Base-by-base conservation (phyloP, 2,888 invertebrate species). In the Nymphalis urticae region DNA sequence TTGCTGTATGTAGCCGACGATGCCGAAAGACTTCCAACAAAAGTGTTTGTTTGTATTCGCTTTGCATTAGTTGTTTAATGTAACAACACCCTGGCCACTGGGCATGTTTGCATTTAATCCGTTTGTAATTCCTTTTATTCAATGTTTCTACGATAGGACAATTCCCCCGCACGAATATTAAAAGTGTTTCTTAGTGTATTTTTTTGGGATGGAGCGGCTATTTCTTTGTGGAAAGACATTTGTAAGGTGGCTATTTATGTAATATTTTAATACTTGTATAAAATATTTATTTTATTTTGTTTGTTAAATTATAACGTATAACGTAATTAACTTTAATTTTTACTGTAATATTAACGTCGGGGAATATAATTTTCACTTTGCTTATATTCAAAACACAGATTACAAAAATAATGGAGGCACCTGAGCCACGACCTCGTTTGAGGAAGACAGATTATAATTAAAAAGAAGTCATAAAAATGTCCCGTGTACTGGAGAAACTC, bases 21-120 rank as follows among this genome's bases (percentile, higher is more conserved):
- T 72, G 76, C 78, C 80, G 76, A 83, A 84, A 84, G 80, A 80
- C 80, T 74, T 32, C 73, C 77, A 47, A 88, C 91, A 90, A 90
- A 87, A 82, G 82, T 82, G 81, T 83, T 58, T 90, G 90, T 92
- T 92, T 90, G 85, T 83, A 82, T 87, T 82, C 83, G 82, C 77
- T 86, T 86, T 86, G 83, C 84, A 87, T 85, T 83, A 82, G 82
- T 83, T 90, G 89, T 90, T 89, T 90, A 85, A 78, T 85, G 82
- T 85, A 83, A 79, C 85, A 84, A 82, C 84, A 83, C 85, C 77
- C 81, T 80, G 84, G 88, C 88, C 85, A 83, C 78, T 79, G 82
- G 82, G 81, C 82, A 82, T 90, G 90, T 90, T 90, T 88, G 86
- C 84, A 80, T 86, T 87, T 91, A 92, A 92, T 92, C 91, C 86